phyloP scores from a whole-genome alignment of 2,113 vertebrate species.

The Cochlearius cochlearius region DNA sequence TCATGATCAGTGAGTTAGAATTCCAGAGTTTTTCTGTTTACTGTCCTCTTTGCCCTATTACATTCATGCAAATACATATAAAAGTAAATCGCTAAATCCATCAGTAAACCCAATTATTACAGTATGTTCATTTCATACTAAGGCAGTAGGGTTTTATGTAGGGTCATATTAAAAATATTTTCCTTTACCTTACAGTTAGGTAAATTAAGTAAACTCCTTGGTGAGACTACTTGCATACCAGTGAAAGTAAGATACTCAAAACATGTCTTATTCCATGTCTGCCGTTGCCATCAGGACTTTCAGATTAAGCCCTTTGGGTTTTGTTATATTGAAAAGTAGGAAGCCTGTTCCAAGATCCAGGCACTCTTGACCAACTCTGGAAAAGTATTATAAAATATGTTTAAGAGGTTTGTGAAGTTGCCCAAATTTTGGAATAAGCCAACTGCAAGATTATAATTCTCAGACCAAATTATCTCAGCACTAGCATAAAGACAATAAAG shows the following conservation, averaged over 20 bases:
- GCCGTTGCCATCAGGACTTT: neutral
- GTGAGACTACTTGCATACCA: neutral
- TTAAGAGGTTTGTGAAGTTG: neutral
- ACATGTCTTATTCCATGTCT: neutral
- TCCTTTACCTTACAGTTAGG: neutral
- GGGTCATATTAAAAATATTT: neutral
- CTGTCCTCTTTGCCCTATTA: neutral
- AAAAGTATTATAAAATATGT: neutral
- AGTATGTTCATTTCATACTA: neutral
- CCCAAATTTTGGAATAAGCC: neutral
- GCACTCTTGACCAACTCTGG: neutral
- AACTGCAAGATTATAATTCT: neutral
- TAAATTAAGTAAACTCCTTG: neutral
- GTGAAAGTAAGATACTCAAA: neutral
- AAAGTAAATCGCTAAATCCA: neutral
- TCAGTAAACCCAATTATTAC: neutral
- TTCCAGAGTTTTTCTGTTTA: neutral
- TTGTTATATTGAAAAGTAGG: neutral
- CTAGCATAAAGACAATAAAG: neutral
- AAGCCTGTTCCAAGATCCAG: neutral
- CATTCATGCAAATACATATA: neutral
- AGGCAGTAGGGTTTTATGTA: neutral
- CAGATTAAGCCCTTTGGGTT: neutral
- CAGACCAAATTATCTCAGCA: neutral
- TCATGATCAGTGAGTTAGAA: rapidly evolving